Evolutionary conservation across 2,797 vertebrate genomes (phyloP), one percentile per base, ranked within the genome.

Genomic region (Merluccius polli): DNA sequence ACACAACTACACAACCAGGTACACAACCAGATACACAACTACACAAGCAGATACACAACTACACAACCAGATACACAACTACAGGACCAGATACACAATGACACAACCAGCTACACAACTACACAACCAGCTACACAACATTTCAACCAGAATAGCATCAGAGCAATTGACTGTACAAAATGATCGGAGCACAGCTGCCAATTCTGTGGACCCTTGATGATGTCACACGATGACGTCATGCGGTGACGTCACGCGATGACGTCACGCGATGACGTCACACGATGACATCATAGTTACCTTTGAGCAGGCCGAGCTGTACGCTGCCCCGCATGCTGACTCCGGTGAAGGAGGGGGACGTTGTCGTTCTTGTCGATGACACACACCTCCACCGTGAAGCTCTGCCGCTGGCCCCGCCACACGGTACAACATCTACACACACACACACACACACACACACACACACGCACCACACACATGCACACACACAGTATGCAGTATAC

Each of bases 301-400:
- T 93, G 71, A 93, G 87, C 36, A 93, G 93, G 2, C 94, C 95
- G 11, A 89, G 93, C 80, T 94, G 93, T 80, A 95, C 91, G 16
- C 81, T 92, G 86, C 91, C 92, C 83, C 91, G 91, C 90, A 94
- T 94, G 78, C 87, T 84, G 73, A 90, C 89, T 78, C 93, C 90
- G 24, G 91, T 87, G 77, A 96, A 93, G 12, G 77, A 85, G 16
- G 94, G n/a, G 93, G 75, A 92, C 91, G 10, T 94, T 95, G 89
- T 94, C 92, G 11, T 95, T 96, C 84, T 93, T 91, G 77, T 95
- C 94, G 70, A 92, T 94, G 86, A 94, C 93, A 36, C 81, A 91
- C 83, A 95, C 93, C 77, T 83, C 88, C 27, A 94, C 84, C 0
- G 86, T 92, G 77, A 94, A 89, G 89, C 91, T 92, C 84, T 94